A percentile compares a stretch with the other conserved stretches of the same genome.
Evolutionary conservation across 2,113 vertebrate genomes (phyloP).

Genomic region (Mustelus asterias): DNA sequence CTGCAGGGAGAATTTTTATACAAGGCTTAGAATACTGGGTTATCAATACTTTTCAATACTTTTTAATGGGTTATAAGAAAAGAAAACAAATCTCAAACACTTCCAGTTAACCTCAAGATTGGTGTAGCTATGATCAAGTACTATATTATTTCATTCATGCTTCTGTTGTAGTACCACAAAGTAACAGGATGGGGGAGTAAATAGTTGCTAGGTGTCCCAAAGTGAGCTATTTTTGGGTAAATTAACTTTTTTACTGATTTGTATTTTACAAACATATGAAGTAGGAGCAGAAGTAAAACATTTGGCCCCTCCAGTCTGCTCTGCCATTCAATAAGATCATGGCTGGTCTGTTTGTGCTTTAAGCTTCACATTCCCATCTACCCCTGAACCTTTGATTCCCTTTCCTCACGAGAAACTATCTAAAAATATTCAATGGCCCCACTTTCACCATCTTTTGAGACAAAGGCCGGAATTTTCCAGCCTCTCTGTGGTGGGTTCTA

Average conservation of each 20-base stretch:
- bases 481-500: no score
- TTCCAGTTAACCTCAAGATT: neutral
- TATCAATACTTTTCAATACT: neutral
- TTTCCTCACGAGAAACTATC: no score
- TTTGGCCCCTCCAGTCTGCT: no score
- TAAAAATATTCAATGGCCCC: no score
- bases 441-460: no score
- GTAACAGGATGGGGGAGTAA: neutral
- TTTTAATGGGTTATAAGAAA: neutral
- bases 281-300: no score
- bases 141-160: neutral
- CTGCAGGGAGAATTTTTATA: neutral
- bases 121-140: neutral
- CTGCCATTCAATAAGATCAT: no score
- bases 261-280: neutral
- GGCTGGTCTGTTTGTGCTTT: no score
- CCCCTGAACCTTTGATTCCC: no score
- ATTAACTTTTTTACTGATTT: neutral
- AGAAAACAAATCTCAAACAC: neutral
- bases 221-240: neutral
- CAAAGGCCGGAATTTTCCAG: no score
- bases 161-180: neutral
- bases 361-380: no score
- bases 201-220: neutral
- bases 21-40: neutral